Base-by-base conservation (phyloP, 92 coral and sea anemone genomes). In the Bergia puertoricense region DNA sequence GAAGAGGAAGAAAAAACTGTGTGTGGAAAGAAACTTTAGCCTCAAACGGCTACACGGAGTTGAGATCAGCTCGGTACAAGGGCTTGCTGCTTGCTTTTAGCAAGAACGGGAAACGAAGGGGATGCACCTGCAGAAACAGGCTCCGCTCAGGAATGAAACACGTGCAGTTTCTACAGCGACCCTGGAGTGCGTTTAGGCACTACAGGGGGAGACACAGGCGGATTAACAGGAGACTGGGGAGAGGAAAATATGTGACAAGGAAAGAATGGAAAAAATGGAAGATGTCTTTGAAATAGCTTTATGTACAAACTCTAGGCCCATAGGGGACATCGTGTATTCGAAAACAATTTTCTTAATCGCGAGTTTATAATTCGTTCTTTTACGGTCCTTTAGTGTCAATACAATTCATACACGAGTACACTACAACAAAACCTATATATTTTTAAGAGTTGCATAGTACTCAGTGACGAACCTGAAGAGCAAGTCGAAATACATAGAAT, bases 111-210 rank as follows among this genome's bases (percentile, higher is more conserved):
- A 77, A 77, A 3, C 62, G 11, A 20, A 77, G 44, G 59, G 51
- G 81, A 0, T 77, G 54, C 81, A 77, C 30, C 6, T 45, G 81
- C 13, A 77, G 38, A 77, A 77, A 8, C 8, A 77, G 16, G 46
- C 81, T 77, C n/a, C 81, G 54, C 38, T 45, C 81, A 37, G 81
- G 81, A 77, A 77, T 18, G 62, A 45, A 44, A 45, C 81, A 77
- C n/a, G 81, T 77, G 36, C 81, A 77, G 59, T 77, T 77, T 77
- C 59, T 77, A 16, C 81, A 77, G 4, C 81, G 81, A 8, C 59
- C 81, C 1, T 77, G 81, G 81, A 77, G 30, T 4, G 73, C 40
- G 38, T 77, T 77, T n/a, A 77, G 81, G 38, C 81, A 77, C n/a
- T 77, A 77, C 62, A 51, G 81, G 9, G 81, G 81, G 11, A 77